phyloP scores from a whole-genome alignment of 2,113 vertebrate genomes.

The Myrmophylax atrothorax region DNA sequence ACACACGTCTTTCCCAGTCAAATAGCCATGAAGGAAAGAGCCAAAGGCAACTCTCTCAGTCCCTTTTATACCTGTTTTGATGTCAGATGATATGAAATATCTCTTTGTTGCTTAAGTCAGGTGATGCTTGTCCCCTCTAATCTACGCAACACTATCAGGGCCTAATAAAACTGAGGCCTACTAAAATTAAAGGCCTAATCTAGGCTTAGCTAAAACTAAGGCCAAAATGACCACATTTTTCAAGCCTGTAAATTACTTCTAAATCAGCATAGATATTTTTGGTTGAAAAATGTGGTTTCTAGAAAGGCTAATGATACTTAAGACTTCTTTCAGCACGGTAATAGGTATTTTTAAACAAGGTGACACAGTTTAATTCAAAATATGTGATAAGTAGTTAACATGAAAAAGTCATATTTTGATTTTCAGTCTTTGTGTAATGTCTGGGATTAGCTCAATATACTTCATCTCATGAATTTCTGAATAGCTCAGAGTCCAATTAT shows the following conservation, averaged over 20 bases:
- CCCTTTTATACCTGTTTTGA: too few species aligned
- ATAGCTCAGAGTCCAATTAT: conserved; percentile 42
- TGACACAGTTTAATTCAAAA: neutral
- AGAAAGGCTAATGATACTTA: neutral
- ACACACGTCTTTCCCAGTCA: too few species aligned
- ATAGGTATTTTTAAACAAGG: neutral
- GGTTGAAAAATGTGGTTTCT: neutral
- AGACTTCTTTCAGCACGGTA: neutral
- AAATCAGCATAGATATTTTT: neutral
- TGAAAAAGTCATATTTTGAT: neutral
- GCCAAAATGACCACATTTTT: neutral
- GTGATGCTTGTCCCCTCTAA: too few species aligned
- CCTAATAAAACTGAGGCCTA: too few species aligned
- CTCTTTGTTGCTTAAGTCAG: too few species aligned
- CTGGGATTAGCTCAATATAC: neutral
- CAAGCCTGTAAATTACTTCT: neutral
- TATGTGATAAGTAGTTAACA: neutral
- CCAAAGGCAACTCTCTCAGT: too few species aligned
- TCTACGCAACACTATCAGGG: too few species aligned
- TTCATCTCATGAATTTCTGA: conserved; percentile 25
- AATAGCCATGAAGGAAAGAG: too few species aligned
- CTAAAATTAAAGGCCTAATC: too few species aligned
- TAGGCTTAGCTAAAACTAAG: too few species aligned
- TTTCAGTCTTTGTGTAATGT: neutral
- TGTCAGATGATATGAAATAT: too few species aligned